Evolutionary conservation across 2,888 invertebrate genomes (phyloP), one percentile per base, ranked within the genome.

Genomic region (Phengaris alcon): DNA sequence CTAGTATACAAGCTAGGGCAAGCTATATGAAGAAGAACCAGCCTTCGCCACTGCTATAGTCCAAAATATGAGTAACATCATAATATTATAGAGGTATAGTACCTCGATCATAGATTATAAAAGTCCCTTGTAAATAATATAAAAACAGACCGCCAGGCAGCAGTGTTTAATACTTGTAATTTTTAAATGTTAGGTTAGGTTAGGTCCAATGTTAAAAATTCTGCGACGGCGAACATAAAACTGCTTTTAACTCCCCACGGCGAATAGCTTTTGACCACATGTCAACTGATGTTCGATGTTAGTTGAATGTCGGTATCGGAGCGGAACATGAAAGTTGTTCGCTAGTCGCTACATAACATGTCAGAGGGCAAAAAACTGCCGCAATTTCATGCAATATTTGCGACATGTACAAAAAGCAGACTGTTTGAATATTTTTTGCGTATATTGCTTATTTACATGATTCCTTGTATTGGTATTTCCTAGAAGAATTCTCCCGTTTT

Each of bases 281-380:
- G 64, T 64, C 64, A 44, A 35, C 10, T 10, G 59, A 64, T 44
- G 64, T 64, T 64, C 64, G 35, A 64, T 64, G 64, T 64, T 22
- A 64, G 59, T 35, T 10, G 35, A 44, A 64, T 64, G 35, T 64
- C 64, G 64, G 64, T 64, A 64, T 64, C 64, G 64, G 64, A 64
- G 64, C 35, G 64, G 64, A 64, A 64, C 64, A 22, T 59, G 10
- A 22, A 6, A 59, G 59, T 22, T 59, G 35, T 13, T 64, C 35
- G 35, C 4, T 48, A 22, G 22, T 22, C 22, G 22, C 22, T 22
- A 22, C 22, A 22, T 22, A 22, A 48, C 48, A 48, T 6, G 64
- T 35, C 35, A 35, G 64, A 64, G 64, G 12, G 35, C 35, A 64
- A 64, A 64, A 64, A 64, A 64, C 35, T 35, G 9, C 59, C 35